These are phyloP conservation scores for Tetranychus cinnabarinus DNA, from an alignment of 1,140 invertebrate species.

Conservation along the genomic window DNA sequence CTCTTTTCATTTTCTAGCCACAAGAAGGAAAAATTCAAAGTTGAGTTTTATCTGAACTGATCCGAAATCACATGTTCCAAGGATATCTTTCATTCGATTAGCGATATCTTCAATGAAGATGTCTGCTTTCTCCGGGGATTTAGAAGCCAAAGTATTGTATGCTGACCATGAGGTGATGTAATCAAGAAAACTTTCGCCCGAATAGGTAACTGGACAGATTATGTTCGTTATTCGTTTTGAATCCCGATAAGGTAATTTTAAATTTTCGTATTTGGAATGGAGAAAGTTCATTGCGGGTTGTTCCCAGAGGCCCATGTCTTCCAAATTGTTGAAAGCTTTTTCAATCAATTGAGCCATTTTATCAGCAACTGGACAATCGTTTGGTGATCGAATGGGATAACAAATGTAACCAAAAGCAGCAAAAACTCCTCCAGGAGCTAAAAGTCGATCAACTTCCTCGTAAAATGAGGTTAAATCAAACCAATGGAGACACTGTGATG, in stretches of 20 bases:
- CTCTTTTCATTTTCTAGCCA: background rate
- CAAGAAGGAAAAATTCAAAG: background rate
- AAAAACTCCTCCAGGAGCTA: constrained; percentile 17
- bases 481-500: constrained; percentile 19
- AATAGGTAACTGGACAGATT: background rate
- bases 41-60: background rate
- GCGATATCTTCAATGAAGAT: background rate
- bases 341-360: background rate
- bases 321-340: background rate
- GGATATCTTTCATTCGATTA: background rate
- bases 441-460: constrained; percentile 16
- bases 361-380: background rate
- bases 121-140: background rate
- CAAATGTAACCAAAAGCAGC: constrained; percentile 15
- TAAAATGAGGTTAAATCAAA: constrained; percentile 17
- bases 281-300: background rate
- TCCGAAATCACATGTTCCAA: background rate
- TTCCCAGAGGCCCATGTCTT: background rate
- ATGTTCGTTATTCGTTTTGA: background rate
- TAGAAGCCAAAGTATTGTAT: background rate
- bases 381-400: background rate
- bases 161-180: constrained; percentile 1
- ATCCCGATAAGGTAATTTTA: background rate
- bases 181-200: background rate
- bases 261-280: background rate